A percentile compares a stretch with the other conserved stretches of the same genome.
phyloP scores from a whole-genome alignment of 92 coral and sea anemone genomes.

The Ricordea florida region DNA sequence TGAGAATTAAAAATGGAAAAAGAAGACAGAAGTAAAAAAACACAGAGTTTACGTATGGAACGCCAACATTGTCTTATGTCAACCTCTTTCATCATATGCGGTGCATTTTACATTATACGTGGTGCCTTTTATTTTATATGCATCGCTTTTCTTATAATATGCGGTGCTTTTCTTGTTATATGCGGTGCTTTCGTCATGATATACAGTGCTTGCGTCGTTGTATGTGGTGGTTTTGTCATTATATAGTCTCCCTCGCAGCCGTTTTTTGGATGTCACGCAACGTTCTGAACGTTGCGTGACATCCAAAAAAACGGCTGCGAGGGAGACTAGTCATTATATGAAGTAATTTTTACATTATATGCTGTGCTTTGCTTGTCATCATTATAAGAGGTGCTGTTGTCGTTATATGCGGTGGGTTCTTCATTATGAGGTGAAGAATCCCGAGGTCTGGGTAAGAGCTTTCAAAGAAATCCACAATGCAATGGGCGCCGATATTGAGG shows the following conservation, averaged over 20 bases:
- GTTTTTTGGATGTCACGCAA: too few species aligned
- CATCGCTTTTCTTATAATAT: neutral
- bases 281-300: too few species aligned
- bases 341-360: constrained; percentile 4
- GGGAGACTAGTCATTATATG: constrained; percentile 6
- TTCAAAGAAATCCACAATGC: neutral
- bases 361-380: constrained; percentile 9
- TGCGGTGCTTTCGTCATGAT: too few species aligned
- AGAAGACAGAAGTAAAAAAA: too few species aligned
- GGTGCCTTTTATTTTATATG: neutral
- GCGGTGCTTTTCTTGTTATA: neutral
- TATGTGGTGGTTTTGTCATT: neutral
- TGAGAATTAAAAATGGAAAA: too few species aligned
- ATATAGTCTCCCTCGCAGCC: too few species aligned
- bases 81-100: neutral
- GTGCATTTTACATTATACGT: neutral
- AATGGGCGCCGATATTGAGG: neutral
- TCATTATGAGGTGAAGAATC: constrained; percentile 2
- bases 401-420: constrained; percentile 7
- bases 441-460: neutral
- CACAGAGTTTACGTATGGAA: too few species aligned
- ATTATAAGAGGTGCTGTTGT: constrained; percentile 4
- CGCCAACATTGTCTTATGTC: neutral
- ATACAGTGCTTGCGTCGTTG: neutral
- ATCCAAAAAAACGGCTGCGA: too few species aligned